Evolutionary conservation across 2,113 vertebrate genomes (phyloP).

Genomic region (Lutjanus erythropterus): DNA sequence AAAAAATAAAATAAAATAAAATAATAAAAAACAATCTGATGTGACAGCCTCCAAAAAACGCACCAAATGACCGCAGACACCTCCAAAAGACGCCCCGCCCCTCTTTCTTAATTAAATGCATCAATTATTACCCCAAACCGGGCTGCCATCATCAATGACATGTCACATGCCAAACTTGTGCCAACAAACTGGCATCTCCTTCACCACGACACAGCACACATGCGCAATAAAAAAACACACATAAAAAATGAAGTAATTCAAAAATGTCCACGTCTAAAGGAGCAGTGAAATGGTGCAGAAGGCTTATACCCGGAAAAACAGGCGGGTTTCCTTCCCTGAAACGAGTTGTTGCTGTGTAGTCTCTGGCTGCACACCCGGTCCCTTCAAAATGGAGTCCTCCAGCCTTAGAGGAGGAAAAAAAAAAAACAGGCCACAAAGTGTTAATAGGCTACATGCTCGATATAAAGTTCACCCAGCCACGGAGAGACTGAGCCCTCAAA

Average conservation of each 20-base stretch:
- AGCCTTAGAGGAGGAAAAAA: slow-evolving; percentile 55
- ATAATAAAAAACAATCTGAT: background rate
- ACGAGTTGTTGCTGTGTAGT: slow-evolving; percentile 61
- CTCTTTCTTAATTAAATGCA: slow-evolving; percentile 64
- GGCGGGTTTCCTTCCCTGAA: slow-evolving; percentile 56
- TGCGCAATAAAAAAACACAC: slow-evolving; percentile 8
- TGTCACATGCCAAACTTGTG: slow-evolving; percentile 69
- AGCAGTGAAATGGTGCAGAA: slow-evolving; percentile 44
- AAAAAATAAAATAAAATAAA: background rate
- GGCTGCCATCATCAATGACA: slow-evolving; percentile 53
- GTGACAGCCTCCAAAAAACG: slow-evolving; percentile 45
- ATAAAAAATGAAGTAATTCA: background rate
- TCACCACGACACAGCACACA: slow-evolving; percentile 25
- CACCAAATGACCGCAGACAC: slow-evolving; percentile 14
- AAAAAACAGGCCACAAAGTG: slow-evolving; percentile 86
- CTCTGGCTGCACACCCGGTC: slow-evolving; percentile 71
- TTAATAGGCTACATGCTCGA: slow-evolving; percentile 80
- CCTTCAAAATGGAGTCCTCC: slow-evolving; percentile 89
- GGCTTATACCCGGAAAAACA: slow-evolving; percentile 64
- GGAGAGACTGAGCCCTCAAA: slow-evolving; percentile 36
- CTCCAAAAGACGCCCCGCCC: slow-evolving; percentile 39
- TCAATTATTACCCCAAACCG: slow-evolving; percentile 54
- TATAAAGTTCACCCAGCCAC: slow-evolving; percentile 71
- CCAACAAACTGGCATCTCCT: slow-evolving; percentile 60
- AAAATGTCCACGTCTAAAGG: slow-evolving; percentile 47